Evolutionary conservation across 1,140 invertebrate species (phyloP), one percentile per base, ranked within the genome.

Genomic region (Drosophila nasuta): DNA sequence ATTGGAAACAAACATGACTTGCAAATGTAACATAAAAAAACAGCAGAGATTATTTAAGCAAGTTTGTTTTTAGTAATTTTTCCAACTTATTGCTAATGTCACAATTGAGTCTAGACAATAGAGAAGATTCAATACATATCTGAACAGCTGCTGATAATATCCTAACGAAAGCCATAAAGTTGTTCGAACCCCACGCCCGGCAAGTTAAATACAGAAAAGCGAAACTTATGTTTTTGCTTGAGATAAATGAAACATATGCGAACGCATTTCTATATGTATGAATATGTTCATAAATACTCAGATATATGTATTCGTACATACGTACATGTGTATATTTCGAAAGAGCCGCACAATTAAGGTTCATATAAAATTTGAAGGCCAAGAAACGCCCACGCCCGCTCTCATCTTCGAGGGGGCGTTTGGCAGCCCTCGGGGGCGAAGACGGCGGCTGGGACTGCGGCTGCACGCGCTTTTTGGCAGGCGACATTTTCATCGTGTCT

Each of bases 381-480:
- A 87, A 30, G 60, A 51, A 43, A 79, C 75, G 75, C 75, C 79
- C 54, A 81, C 82, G 49, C 54, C 64, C 74, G 59, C 46, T 20
- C 43, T 41, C 54, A 33, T 35, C 41, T 13, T 28, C 25, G 57
- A 28, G 65, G 57, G 25, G 67, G 67, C 43, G 35, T 67, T 72
- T 72, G 80, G 76, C 62, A 60, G 62, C 30, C 60, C 73, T 77
- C 51, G 67, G 62, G 13, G 35, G 20, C 20, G 20, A 25, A 25
- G 20, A 25, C 33, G 7, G 33, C 6, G 33, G 35, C 35, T 38
- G 33, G 5, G 33, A 10, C 35, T 38, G 6, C 35, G 35, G 35
- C n/a, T 80, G 77, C 83, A 87, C 83, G 77, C 83, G 83, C 73
- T 83, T 88, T 79, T 80, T 88, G 83, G 85, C 85, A 88, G 83